Percentiles rank a stretch among this genome's conserved stretches.
Evolutionary conservation across 1,140 invertebrate species (phyloP).

Genomic region (Laupala kohalensis): DNA sequence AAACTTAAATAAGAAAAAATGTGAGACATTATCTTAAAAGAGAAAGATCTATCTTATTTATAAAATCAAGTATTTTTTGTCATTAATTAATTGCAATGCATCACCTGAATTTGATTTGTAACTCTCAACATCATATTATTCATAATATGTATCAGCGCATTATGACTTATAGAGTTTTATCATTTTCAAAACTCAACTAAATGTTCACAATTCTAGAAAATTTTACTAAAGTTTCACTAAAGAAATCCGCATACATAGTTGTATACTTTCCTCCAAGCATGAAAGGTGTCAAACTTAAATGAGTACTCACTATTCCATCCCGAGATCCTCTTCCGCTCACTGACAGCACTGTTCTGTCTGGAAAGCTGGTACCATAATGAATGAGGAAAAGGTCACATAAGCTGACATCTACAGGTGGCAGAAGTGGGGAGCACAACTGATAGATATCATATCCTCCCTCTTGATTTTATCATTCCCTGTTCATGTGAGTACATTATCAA

Average conservation of each 20-base stretch:
- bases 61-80: neutral
- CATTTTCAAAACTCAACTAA: neutral
- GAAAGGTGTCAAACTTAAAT: too few relatives aligned
- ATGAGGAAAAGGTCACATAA: neutral
- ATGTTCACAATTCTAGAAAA: neutral
- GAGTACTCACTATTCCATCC: neutral
- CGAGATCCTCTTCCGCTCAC: neutral
- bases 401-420: neutral
- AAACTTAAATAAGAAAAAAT: neutral
- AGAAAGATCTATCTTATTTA: neutral
- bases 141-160: neutral
- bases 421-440: neutral
- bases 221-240: neutral
- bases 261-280: too few relatives aligned
- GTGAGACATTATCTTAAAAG: neutral
- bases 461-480: neutral
- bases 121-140: neutral
- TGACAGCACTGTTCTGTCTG: neutral
- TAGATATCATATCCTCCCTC: neutral
- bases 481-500: neutral
- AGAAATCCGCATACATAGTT: too few relatives aligned
- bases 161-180: neutral
- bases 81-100: neutral
- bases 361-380: neutral
- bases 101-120: neutral